Conservation (phyloP, 23 tunicate genomes). For the Halocynthia aurantium region DNA sequence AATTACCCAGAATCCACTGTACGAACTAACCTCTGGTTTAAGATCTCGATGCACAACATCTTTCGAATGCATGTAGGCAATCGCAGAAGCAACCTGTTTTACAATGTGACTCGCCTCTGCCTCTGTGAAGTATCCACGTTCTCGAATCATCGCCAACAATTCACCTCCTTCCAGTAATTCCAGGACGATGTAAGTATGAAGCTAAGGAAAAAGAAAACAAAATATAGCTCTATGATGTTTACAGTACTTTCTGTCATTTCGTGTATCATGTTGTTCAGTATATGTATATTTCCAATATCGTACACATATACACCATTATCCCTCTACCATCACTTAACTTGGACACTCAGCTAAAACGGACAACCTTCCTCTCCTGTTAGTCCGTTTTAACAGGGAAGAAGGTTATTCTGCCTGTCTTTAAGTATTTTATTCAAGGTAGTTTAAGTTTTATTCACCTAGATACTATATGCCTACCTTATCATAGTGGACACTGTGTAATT, state of each 20-base stretch:
- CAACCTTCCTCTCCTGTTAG: no score
- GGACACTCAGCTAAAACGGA: no score
- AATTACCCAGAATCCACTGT: neutral
- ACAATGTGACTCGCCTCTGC: conserved; percentile 69
- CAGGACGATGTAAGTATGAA: conserved; percentile 73
- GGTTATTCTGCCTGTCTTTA: neutral
- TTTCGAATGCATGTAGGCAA: conserved; percentile 76
- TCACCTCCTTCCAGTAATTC: conserved; percentile 83
- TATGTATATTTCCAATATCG: no score
- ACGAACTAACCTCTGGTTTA: conserved; percentile 82
- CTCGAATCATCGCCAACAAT: conserved; percentile 68
- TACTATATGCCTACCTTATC: conserved; percentile 52
- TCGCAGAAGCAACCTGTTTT: conserved; percentile 75
- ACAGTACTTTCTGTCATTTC: no score
- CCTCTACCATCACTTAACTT: no score
- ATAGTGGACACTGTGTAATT: conserved; percentile 53
- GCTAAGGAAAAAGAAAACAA: conserved; percentile 30
- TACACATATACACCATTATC: no score
- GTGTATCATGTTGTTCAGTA: no score
- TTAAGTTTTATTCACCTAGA: neutral
- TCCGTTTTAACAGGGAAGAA: neutral
- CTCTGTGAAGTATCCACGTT: conserved; percentile 60
- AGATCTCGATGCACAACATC: conserved; percentile 83
- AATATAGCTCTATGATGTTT: neutral
- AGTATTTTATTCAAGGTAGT: neutral